Conservation (phyloP, 2,888 invertebrate genomes). For the Stratiomys singularior region DNA sequence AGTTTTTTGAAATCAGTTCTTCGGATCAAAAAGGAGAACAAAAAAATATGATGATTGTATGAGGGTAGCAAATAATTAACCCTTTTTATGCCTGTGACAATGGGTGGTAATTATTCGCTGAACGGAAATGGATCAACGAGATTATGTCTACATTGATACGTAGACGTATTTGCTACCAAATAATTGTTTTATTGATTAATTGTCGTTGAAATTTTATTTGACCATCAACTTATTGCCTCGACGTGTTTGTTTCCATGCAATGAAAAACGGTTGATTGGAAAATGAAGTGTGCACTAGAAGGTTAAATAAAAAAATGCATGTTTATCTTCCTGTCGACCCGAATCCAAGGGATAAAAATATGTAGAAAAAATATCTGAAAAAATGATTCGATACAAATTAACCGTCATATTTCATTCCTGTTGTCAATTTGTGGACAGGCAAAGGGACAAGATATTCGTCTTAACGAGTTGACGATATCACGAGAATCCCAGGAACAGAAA, state of each 20-base stretch:
- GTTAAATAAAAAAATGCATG: conserved; percentile 35
- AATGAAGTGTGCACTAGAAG: neutral
- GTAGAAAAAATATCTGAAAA: conserved; percentile 51
- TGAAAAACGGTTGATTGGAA: no score
- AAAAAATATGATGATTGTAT: conserved; percentile 31
- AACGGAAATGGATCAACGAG: no score
- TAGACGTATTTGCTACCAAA: no score
- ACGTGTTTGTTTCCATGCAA: no score
- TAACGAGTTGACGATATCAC: conserved; percentile 52
- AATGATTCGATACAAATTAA: conserved; percentile 55
- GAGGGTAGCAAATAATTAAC: conserved; percentile 25
- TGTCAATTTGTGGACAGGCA: conserved; percentile 53
- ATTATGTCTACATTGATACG: no score
- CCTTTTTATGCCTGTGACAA: no score
- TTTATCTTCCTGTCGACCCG: neutral
- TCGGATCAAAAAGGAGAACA: neutral
- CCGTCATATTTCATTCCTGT: conserved; percentile 55
- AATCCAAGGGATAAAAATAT: conserved; percentile 43
- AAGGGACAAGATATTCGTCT: conserved; percentile 37
- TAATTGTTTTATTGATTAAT: no score
- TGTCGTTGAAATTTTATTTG: no score
- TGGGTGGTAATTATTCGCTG: no score
- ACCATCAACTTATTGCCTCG: no score
- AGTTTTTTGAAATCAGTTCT: conserved; percentile 47
- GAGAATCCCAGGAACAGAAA: conserved; percentile 47